Base-by-base conservation (phyloP, 2,888 invertebrate genomes). In the Rhagonycha fulva region DNA sequence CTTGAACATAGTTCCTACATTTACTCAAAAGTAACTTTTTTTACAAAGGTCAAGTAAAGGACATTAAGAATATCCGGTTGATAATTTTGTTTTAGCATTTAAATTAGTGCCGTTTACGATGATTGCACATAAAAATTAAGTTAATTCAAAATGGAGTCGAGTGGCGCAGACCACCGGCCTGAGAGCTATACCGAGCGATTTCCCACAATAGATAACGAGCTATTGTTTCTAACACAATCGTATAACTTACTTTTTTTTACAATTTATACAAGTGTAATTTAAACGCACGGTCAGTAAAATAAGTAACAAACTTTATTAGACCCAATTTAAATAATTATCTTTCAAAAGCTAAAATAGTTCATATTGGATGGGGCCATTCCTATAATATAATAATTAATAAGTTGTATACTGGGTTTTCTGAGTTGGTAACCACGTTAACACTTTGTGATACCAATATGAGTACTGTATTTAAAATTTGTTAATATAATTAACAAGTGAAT, bases 201-300 rank as follows among this genome's bases (percentile, higher is more conserved):
- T 83, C 83, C 78, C 83, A 83, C 82, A 81, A 71, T 14, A 75
- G 80, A 82, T 82, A 82, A 83, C 81, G 79, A 82, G 79, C 79
- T 80, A 83, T 83, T 83, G 83, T 83, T 72, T 81, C 80, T 74
- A 72, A 79, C 76, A 82, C 80, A 80, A 81, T 80, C 76, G 80
- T 74, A 76, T 75, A 77, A 72, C 74, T 77, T 62, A 66, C 63
- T 80, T 80, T 81, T 80, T 81, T 66, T 66, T 66, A 66, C 63
- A 80, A 77, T 76, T 80, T 75, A 62, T 79, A 80, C 76, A 70
- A 76, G 76, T 76, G 77, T 80, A 80, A 81, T 81, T 81, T 80
- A 78, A 80, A 77, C 76, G 72, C 72, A 75, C 78, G 79, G 81
- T 81, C 81, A 79, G 78, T 74, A 32, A 68, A 71, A 74, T 74